Percentiles rank a stretch among this genome's conserved stretches.
phyloP scores from a whole-genome alignment of 1,140 invertebrate genomes.

The Oscheius sp. region DNA sequence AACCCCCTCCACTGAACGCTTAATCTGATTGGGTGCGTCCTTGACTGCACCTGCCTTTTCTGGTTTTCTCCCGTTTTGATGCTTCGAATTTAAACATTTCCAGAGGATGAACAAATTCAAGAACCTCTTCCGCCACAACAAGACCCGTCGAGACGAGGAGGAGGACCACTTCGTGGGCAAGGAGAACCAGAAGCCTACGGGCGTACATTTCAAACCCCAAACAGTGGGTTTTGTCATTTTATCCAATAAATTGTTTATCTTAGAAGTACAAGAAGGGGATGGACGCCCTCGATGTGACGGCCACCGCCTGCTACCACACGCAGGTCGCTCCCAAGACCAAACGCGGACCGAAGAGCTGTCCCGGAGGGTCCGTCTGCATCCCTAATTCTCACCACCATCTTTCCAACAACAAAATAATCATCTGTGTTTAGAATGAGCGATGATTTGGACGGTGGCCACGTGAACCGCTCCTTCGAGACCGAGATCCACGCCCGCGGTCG shows the following conservation, averaged over 20 bases:
- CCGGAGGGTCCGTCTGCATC: slow-evolving; percentile 6
- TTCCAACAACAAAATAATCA: not conserved
- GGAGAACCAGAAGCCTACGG: not conserved
- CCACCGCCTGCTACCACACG: slow-evolving; percentile 22
- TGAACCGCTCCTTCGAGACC: slow-evolving; percentile 5
- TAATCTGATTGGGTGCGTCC: not conserved
- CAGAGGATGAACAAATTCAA: not conserved
- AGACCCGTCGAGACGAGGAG: not conserved
- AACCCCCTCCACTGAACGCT: not conserved
- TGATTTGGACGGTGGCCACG: not conserved
- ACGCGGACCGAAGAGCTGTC: slow-evolving; percentile 22
- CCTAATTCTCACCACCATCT: not conserved
- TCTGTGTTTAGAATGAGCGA: not conserved
- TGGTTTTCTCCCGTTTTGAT: not conserved
- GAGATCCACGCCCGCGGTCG: not conserved
- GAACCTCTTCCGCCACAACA: not conserved
- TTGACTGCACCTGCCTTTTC: not conserved
- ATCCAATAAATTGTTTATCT: not conserved
- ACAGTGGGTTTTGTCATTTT: not conserved
- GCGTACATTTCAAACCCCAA: too few species aligned
- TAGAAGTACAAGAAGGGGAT: not conserved
- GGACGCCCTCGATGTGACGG: not conserved
- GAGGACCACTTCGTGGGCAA: not conserved
- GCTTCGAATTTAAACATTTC: not conserved
- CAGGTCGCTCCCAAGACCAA: not conserved